Evolutionary conservation across 2,888 invertebrate genomes (phyloP).

Genomic region (Euzophera pinguis): DNA sequence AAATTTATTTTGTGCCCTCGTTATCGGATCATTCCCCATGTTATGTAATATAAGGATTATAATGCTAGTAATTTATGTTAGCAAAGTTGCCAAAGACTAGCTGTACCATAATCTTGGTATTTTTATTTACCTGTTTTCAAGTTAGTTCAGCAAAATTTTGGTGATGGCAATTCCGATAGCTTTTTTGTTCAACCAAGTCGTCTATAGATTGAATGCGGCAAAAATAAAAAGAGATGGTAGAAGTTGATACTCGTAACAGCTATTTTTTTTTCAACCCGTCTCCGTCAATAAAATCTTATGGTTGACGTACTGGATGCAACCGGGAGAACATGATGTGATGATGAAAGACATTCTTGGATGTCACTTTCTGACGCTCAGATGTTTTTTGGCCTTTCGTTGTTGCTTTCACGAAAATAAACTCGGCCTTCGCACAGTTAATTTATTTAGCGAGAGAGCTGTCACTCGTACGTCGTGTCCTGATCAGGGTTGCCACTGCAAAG

Average conservation of each 20-base stretch:
- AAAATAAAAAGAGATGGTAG: no score
- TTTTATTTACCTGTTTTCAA: not conserved
- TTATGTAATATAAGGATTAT: constrained; percentile 33
- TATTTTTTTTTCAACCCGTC: no score
- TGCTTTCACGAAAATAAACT: constrained; percentile 18
- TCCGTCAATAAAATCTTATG: no score
- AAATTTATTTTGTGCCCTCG: constrained; percentile 27
- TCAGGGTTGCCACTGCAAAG: not conserved
- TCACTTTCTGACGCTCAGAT: not conserved
- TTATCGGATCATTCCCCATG: constrained; percentile 27
- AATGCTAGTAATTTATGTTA: constrained; percentile 24
- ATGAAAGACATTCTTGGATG: not conserved
- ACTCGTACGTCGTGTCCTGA: constrained; percentile 8
- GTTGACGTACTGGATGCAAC: no score
- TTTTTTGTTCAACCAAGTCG: no score
- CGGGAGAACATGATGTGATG: no score
- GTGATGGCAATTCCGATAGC: no score
- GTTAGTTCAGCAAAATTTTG: not conserved
- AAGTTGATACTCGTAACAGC: no score
- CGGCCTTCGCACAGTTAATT: constrained; percentile 18
- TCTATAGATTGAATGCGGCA: no score
- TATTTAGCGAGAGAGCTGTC: constrained; percentile 12
- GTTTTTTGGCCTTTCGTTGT: not conserved
- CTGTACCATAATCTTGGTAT: not conserved
- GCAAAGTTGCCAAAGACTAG: not conserved